These are phyloP conservation scores for Aethes cnicana DNA, from an alignment of 2,888 invertebrate genomes.

Conservation along the genomic window DNA sequence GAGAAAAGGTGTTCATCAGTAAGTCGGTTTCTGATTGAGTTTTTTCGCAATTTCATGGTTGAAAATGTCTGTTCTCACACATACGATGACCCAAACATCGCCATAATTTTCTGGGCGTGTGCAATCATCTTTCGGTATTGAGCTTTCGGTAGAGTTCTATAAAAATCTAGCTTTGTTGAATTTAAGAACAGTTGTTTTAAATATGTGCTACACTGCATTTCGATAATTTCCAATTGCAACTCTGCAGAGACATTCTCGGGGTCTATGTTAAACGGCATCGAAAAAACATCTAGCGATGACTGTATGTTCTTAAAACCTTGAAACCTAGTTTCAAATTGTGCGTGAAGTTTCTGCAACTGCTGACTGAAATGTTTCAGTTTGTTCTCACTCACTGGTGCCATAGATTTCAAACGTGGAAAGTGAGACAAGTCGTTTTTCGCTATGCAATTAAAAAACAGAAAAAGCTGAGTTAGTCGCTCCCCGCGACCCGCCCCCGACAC, in stretches of 20 bases:
- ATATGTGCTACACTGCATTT: slow-evolving; percentile 33
- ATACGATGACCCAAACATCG: too few relatives aligned
- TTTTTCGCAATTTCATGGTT: too few relatives aligned
- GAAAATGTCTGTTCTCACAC: too few relatives aligned
- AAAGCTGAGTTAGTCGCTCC: slow-evolving; percentile 32
- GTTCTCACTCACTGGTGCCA: slow-evolving; percentile 26
- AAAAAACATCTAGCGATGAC: slow-evolving; percentile 20
- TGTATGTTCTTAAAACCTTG: slow-evolving; percentile 31
- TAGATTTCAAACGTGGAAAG: slow-evolving; percentile 26
- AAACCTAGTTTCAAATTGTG: slow-evolving; percentile 32
- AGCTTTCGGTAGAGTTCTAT: too few relatives aligned
- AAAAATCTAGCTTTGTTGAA: too few relatives aligned
- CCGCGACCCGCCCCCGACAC: too few relatives aligned
- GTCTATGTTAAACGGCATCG: slow-evolving; percentile 27
- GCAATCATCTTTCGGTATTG: too few relatives aligned
- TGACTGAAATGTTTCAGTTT: slow-evolving; percentile 25
- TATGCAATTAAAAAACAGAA: slow-evolving; percentile 30
- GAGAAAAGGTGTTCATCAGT: too few relatives aligned
- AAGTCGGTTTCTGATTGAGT: too few relatives aligned
- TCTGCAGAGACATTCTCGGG: slow-evolving; percentile 24
- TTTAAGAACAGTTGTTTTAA: slow-evolving; percentile 28
- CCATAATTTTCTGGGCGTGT: too few relatives aligned
- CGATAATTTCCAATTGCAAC: slow-evolving; percentile 31
- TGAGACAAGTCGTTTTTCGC: slow-evolving; percentile 31
- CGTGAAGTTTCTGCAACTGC: slow-evolving; percentile 27